phyloP scores from a whole-genome alignment of 2,888 invertebrate genomes.

The Laothoe populi region DNA sequence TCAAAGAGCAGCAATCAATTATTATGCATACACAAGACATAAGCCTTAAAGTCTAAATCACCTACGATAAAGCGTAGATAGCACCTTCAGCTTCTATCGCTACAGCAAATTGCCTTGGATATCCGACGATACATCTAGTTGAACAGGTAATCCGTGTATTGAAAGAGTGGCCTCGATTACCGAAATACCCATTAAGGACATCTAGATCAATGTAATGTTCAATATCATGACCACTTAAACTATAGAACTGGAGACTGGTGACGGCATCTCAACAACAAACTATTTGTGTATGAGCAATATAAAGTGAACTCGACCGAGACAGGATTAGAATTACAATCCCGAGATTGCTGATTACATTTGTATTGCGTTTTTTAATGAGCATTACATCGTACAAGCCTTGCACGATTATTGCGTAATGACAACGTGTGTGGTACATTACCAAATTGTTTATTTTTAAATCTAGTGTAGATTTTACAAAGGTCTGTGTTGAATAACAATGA shows the following conservation, averaged over 20 bases:
- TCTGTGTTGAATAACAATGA: conserved; percentile 9
- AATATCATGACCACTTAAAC: neutral
- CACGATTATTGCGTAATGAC: conserved; percentile 9
- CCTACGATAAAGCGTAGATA: neutral
- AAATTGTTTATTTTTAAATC: conserved; percentile 17
- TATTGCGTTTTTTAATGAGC: conserved; percentile 24
- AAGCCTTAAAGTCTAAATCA: neutral
- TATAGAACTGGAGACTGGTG: neutral
- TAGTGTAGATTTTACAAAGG: conserved; percentile 16
- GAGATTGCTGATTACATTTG: conserved; percentile 24
- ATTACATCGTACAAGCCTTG: conserved; percentile 15
- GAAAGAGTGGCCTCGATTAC: neutral
- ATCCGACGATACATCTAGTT: neutral
- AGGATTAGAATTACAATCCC: conserved; percentile 25
- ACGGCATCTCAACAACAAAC: neutral
- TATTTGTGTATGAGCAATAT: conserved; percentile 8
- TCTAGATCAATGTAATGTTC: conserved; percentile 1
- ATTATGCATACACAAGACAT: neutral
- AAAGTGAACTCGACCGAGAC: conserved; percentile 6
- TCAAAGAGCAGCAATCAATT: too few relatives aligned
- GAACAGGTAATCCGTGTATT: neutral
- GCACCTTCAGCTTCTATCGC: neutral
- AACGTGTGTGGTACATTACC: conserved; percentile 21
- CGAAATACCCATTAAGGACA: neutral
- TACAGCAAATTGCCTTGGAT: neutral